Evolutionary conservation across 2,888 invertebrate genomes (phyloP).

Genomic region (Hofmannophila pseudospretella): DNA sequence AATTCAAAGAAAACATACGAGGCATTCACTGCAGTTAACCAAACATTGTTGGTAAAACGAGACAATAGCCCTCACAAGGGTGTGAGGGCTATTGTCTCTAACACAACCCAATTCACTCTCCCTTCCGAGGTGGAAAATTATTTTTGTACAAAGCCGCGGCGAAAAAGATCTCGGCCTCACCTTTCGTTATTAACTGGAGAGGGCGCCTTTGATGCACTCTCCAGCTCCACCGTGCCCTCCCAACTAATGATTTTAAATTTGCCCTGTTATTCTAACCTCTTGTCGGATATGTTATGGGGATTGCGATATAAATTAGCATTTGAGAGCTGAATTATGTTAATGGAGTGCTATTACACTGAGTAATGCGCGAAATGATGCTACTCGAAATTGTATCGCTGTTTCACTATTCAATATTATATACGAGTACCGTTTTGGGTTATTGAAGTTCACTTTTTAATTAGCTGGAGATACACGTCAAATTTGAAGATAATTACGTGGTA

Average conservation of each 20-base stretch:
- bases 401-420: too few relatives aligned
- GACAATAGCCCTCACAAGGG: slow-evolving; percentile 39
- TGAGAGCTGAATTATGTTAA: slow-evolving; percentile 9
- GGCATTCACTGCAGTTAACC: slow-evolving; percentile 29
- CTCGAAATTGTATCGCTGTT: too few relatives aligned
- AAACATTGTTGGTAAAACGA: slow-evolving; percentile 42
- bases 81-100: too few relatives aligned
- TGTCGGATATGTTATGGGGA: slow-evolving; percentile 29
- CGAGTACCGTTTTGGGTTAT: background rate
- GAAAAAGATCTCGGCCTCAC: slow-evolving; percentile 55
- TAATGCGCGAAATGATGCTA: background rate
- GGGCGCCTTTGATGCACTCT: slow-evolving; percentile 62
- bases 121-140: slow-evolving; percentile 39
- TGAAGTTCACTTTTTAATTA: too few relatives aligned
- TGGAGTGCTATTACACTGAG: slow-evolving; percentile 2
- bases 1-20: background rate
- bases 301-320: slow-evolving; percentile 29
- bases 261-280: slow-evolving; percentile 42
- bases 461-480: too few relatives aligned
- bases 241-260: slow-evolving; percentile 66
- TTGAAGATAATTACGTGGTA: too few relatives aligned
- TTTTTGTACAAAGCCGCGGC: slow-evolving; percentile 53
- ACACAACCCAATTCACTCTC: slow-evolving; percentile 15
- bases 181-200: slow-evolving; percentile 69
- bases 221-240: slow-evolving; percentile 36